phyloP scores from a whole-genome alignment of 2,888 invertebrate species.

The Isotomurus palustris region DNA sequence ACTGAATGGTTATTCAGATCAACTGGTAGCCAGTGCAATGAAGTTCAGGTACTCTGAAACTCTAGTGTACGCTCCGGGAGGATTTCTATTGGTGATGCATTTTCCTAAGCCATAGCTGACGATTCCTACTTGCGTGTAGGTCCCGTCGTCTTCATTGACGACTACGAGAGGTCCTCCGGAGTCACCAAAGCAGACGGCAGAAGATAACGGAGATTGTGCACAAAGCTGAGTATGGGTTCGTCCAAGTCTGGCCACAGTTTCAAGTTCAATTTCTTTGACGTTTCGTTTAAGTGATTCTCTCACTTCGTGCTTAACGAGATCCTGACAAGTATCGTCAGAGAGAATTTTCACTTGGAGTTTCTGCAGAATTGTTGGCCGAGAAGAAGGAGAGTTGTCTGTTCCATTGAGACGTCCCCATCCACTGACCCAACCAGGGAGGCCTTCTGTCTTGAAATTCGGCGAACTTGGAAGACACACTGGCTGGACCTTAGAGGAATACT shows the following conservation, averaged over 20 bases:
- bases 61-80: conserved; percentile 41
- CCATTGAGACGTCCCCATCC: conserved; percentile 40
- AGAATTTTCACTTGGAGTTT: conserved; percentile 38
- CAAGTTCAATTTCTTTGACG: conserved; percentile 17
- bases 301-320: conserved; percentile 23
- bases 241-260: conserved; percentile 31
- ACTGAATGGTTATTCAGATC: too few species aligned
- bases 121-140: conserved; percentile 37
- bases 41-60: conserved; percentile 40
- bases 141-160: conserved; percentile 37
- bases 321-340: conserved; percentile 28
- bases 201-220: conserved; percentile 26
- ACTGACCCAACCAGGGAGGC: conserved; percentile 12
- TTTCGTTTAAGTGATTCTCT: conserved; percentile 23
- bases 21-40: conserved; percentile 36
- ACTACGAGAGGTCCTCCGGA: conserved; percentile 32
- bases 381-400: conserved; percentile 16
- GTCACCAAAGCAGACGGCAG: conserved; percentile 41
- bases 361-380: conserved; percentile 27
- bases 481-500: conserved; percentile 32
- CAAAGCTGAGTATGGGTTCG: conserved; percentile 35
- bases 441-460: conserved; percentile 18
- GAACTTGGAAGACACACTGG: conserved; percentile 41
- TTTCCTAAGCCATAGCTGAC: conserved; percentile 41
- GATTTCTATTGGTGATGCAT: conserved; percentile 33